Conservation (phyloP, 92 coral and sea anemone species). For the Epizoanthus fatuus region DNA sequence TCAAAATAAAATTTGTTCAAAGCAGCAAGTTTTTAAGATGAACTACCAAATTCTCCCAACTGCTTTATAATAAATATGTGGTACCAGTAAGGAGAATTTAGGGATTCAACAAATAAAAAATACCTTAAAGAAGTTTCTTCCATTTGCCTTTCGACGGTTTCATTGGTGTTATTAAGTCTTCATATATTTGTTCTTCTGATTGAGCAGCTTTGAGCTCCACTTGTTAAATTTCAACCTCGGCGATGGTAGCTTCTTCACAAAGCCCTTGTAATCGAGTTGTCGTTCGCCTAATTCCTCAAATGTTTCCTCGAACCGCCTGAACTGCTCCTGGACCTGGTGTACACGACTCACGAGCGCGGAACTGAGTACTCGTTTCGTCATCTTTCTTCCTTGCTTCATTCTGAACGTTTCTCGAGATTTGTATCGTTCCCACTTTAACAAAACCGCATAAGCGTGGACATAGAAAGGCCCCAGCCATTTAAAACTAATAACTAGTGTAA, state of each 20-base stretch:
- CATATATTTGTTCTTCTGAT: conserved; percentile 41
- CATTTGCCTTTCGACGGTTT: conserved; percentile 60
- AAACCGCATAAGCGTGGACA: too few relatives aligned
- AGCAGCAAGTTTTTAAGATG: too few relatives aligned
- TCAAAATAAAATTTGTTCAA: too few relatives aligned
- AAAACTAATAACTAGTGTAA: too few relatives aligned
- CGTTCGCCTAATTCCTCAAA: conserved; percentile 27
- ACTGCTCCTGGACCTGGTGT: conserved; percentile 30
- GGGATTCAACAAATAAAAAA: neutral
- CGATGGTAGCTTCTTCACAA: conserved; percentile 46
- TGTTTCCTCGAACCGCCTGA: conserved; percentile 9
- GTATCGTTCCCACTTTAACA: too few relatives aligned
- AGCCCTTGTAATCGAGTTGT: conserved; percentile 13
- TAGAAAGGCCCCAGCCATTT: too few relatives aligned
- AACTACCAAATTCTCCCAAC: too few relatives aligned
- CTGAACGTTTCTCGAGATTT: too few relatives aligned
- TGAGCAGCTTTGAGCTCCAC: conserved; percentile 47
- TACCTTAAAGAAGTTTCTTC: conserved; percentile 56
- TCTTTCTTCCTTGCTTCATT: neutral
- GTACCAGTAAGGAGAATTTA: too few relatives aligned
- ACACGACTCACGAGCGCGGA: neutral
- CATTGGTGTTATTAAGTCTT: conserved; percentile 24
- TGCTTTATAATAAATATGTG: too few relatives aligned
- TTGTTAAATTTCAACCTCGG: conserved; percentile 36
- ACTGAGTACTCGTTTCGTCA: neutral